phyloP scores from a whole-genome alignment of 2,888 invertebrate species.

The Ethmia dodecea region DNA sequence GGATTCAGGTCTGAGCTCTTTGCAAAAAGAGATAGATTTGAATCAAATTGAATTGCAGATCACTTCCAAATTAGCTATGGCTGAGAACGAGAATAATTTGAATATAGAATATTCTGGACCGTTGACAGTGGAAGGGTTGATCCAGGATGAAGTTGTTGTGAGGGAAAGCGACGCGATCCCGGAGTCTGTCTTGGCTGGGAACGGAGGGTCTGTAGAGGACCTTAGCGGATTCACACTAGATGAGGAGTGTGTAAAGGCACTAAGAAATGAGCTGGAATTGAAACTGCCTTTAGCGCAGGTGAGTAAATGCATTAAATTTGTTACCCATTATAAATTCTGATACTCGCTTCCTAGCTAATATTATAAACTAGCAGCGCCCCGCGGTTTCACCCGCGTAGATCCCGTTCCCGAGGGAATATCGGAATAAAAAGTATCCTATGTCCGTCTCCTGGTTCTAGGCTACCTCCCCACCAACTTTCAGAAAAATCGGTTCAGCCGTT shows the following conservation, averaged over 20 bases:
- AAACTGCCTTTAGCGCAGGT: constrained; percentile 84
- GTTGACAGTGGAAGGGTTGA: constrained; percentile 49
- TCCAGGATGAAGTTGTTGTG: constrained; percentile 35
- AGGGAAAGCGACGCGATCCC: constrained; percentile 42
- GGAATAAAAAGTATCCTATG: no score
- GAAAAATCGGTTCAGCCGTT: no score
- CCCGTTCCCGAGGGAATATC: background rate
- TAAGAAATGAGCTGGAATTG: constrained; percentile 82
- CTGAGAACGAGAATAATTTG: constrained; percentile 72
- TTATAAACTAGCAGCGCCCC: background rate
- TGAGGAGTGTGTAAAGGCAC: constrained; percentile 83
- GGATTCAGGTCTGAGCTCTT: constrained; percentile 26
- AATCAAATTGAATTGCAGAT: constrained; percentile 66
- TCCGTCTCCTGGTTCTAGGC: no score
- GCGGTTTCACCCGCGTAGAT: background rate
- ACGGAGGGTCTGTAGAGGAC: constrained; percentile 69
- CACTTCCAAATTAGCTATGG: constrained; percentile 68
- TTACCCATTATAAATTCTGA: no score
- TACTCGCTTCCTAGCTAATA: constrained; percentile 7
- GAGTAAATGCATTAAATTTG: no score
- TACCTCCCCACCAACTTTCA: no score
- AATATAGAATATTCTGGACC: constrained; percentile 71
- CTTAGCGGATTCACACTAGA: constrained; percentile 79
- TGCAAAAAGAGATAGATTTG: constrained; percentile 48
- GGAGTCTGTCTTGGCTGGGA: constrained; percentile 61